Conservation (phyloP, 2,113 vertebrate species). For the Collichthys lucidus region DNA sequence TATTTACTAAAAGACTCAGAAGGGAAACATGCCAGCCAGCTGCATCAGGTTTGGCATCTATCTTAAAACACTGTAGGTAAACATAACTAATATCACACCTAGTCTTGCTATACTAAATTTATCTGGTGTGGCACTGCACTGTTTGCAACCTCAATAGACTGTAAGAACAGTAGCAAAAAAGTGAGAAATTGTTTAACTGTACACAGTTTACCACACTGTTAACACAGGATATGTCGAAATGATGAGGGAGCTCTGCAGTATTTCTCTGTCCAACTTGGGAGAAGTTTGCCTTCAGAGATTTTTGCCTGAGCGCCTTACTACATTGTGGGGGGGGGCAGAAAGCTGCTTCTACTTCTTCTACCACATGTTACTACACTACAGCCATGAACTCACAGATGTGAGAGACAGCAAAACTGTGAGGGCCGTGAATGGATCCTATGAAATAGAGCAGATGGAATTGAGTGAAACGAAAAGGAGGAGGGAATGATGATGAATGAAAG, state of each 20-base stretch:
- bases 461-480: background rate
- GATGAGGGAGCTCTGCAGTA: background rate
- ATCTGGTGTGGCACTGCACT: background rate
- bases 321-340: no score
- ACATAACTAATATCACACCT: background rate
- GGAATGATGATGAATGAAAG: background rate
- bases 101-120: background rate
- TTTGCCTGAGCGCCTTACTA: no score
- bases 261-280: background rate
- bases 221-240: background rate
- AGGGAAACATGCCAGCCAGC: constrained; percentile 4
- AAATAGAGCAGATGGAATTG: constrained; percentile 25
- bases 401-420: background rate
- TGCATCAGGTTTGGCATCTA: constrained; percentile 10
- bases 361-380: background rate
- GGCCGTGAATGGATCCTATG: background rate
- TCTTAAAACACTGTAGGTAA: constrained; percentile 10
- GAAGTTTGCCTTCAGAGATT: no score
- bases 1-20: constrained; percentile 19
- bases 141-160: no score
- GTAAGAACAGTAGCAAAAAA: background rate
- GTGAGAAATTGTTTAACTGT: background rate
- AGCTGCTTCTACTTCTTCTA: no score
- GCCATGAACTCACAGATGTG: constrained; percentile 9
- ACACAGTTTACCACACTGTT: background rate